These are phyloP conservation scores for pig (Sus scrofa) DNA, from an alignment of 2,113 vertebrate species.

Conservation along the genomic window DNA sequence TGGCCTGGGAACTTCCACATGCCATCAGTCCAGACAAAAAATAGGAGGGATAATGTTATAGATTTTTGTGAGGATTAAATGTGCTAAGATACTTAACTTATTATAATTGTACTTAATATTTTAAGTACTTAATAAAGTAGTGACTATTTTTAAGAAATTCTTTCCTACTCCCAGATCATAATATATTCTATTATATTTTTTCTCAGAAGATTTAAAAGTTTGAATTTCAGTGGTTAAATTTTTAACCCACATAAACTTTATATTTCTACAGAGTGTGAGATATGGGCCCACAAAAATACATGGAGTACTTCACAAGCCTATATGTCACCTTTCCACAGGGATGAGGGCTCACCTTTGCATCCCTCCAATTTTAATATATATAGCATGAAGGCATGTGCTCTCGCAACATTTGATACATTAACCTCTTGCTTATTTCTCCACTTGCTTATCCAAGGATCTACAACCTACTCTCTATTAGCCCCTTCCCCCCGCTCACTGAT, in stretches of 20 bases:
- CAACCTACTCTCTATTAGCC: neutral
- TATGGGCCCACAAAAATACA: neutral
- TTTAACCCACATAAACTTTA: neutral
- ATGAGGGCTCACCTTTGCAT: neutral
- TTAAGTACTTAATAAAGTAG: conserved; percentile 38
- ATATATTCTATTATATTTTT: neutral
- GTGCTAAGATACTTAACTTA: neutral
- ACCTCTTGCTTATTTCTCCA: neutral
- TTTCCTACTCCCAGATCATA: neutral
- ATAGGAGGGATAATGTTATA: neutral
- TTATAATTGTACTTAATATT: neutral
- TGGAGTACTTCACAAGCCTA: neutral
- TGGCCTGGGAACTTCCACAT: too few relatives aligned
- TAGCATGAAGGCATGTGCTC: neutral
- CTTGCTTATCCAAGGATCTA: neutral
- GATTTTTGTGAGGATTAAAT: neutral
- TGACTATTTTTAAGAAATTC: neutral
- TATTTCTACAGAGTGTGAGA: neutral
- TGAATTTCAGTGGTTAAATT: conserved; percentile 10
- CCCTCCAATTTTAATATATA: neutral
- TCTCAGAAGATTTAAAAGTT: conserved; percentile 29
- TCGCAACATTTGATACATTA: neutral
- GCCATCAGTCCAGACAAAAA: too few relatives aligned
- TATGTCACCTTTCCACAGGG: neutral
- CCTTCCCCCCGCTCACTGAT: neutral